Evolutionary conservation across 2,888 invertebrate species (phyloP).

Genomic region (Chymomyza fuscimana): DNA sequence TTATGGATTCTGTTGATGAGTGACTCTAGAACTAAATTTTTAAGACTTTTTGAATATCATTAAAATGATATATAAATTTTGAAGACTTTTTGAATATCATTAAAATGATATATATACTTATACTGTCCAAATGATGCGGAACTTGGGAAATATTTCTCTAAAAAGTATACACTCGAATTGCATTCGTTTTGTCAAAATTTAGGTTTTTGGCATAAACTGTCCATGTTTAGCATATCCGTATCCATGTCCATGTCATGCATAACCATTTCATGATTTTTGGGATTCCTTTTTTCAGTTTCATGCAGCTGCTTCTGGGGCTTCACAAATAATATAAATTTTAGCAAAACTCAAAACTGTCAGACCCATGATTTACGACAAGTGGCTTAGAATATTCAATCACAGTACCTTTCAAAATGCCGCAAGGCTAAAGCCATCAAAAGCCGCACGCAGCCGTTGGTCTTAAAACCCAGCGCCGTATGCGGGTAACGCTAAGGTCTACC

Average conservation of each 20-base stretch:
- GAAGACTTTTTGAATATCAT: too few species aligned
- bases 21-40: too few species aligned
- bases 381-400: slow-evolving; percentile 68
- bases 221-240: background rate
- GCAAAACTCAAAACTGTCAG: slow-evolving; percentile 41
- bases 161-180: background rate
- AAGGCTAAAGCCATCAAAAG: slow-evolving; percentile 67
- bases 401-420: slow-evolving; percentile 66
- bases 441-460: slow-evolving; percentile 10
- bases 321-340: slow-evolving; percentile 1
- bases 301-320: slow-evolving; percentile 1
- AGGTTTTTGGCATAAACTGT: background rate
- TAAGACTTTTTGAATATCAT: too few species aligned
- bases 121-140: too few species aligned
- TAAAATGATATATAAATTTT: too few species aligned
- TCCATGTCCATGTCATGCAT: background rate
- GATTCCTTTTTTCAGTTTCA: background rate
- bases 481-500: background rate
- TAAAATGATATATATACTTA: too few species aligned
- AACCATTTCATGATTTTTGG: background rate
- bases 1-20: too few species aligned
- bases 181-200: background rate
- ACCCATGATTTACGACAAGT: slow-evolving; percentile 65
- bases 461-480: background rate
- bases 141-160: too few species aligned